These are phyloP conservation scores for Caradrina kadenii DNA, from an alignment of 2,888 invertebrate genomes.

Conservation along the genomic window DNA sequence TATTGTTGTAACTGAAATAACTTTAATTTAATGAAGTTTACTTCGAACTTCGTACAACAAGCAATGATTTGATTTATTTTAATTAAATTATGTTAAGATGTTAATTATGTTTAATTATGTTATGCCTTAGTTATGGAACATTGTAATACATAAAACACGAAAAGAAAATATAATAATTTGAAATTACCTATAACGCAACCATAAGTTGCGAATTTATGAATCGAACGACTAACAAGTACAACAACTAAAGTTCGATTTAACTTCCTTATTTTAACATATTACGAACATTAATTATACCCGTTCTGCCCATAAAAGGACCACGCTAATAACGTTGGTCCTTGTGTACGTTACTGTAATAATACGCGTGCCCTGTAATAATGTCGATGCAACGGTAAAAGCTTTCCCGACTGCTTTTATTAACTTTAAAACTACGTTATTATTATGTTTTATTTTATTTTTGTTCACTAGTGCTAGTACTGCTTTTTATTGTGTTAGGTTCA, in stretches of 20 bases:
- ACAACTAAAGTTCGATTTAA: neutral
- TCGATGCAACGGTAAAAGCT: slow-evolving; percentile 30
- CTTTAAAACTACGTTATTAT: slow-evolving; percentile 2
- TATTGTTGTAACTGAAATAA: slow-evolving; percentile 36
- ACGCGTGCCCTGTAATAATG: slow-evolving; percentile 26
- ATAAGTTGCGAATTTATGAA: neutral
- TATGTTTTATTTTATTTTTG: neutral
- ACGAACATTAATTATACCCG: neutral
- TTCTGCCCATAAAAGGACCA: neutral
- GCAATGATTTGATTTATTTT: slow-evolving; percentile 16
- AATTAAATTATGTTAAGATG: neutral
- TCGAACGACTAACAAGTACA: neutral
- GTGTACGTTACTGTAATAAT: neutral
- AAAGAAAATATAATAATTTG: too few relatives aligned
- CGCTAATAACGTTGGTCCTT: neutral
- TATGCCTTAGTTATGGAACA: too few relatives aligned
- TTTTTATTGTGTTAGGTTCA: neutral
- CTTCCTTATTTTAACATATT: neutral
- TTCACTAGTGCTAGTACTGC: neutral
- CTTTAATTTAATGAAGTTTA: slow-evolving; percentile 39
- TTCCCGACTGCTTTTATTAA: slow-evolving; percentile 17
- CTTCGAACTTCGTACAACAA: slow-evolving; percentile 9
- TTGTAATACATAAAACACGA: too few relatives aligned
- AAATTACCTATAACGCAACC: too few relatives aligned
- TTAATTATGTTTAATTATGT: too few relatives aligned